Conservation (phyloP, 2,113 vertebrate genomes). For the Menura novaehollandiae region DNA sequence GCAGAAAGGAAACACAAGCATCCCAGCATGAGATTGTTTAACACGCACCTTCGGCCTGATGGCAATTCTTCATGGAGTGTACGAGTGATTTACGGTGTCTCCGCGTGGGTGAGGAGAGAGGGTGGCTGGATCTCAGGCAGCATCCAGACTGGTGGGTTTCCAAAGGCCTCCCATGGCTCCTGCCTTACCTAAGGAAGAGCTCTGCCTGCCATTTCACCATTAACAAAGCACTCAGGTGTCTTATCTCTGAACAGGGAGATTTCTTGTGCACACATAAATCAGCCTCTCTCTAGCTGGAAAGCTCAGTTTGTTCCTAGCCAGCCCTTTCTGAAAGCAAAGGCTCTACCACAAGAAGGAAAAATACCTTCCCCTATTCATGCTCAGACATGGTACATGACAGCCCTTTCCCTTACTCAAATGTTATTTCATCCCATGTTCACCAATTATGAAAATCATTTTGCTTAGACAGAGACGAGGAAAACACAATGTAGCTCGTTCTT, state of each 20-base stretch:
- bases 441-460: slow-evolving; percentile 7
- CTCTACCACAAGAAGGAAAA: neutral
- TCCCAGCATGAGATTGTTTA: neutral
- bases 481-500: neutral
- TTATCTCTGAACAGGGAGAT: neutral
- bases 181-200: neutral
- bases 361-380: neutral
- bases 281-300: neutral
- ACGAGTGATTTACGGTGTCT: neutral
- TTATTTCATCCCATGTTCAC: neutral
- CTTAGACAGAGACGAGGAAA: neutral
- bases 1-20: neutral
- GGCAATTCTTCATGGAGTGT: neutral
- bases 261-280: slow-evolving; percentile 13
- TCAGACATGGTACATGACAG: neutral
- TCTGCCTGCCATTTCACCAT: neutral
- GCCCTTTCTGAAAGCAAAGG: neutral
- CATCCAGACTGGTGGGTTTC: neutral
- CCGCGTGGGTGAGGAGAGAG: fast-evolving
- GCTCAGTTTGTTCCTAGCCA: neutral
- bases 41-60: neutral
- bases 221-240: neutral
- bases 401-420: neutral
- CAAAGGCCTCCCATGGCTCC: neutral
- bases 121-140: neutral